Percentiles rank a stretch among this genome's conserved stretches.
Conservation (phyloP, 1,140 invertebrate species). For the Scaptomyza hsui region DNA sequence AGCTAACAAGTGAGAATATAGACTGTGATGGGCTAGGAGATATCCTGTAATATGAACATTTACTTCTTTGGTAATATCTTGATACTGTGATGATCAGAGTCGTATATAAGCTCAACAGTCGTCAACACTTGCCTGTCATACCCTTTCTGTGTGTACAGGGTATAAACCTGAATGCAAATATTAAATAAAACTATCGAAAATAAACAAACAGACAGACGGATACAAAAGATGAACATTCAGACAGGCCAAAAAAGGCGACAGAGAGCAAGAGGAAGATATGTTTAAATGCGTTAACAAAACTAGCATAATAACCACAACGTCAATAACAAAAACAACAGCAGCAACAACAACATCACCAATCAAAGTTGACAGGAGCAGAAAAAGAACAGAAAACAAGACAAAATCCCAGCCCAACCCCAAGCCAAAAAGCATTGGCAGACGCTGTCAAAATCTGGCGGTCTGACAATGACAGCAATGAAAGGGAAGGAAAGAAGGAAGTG, state of each 20-base stretch:
- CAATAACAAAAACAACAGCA: constrained; percentile 6
- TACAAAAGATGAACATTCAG: constrained; percentile 12
- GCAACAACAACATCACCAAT: neutral
- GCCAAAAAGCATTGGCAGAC: constrained; percentile 46
- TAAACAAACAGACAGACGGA: constrained; percentile 14
- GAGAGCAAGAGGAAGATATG: neutral
- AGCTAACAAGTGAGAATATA: constrained; percentile 3
- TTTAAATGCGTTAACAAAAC: constrained; percentile 60
- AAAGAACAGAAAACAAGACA: neutral
- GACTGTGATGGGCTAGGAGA: neutral
- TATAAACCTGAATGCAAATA: constrained; percentile 12
- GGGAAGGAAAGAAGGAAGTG: neutral
- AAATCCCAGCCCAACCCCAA: constrained; percentile 26
- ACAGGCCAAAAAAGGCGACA: neutral
- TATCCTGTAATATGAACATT: constrained; percentile 8
- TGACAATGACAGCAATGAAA: constrained; percentile 49
- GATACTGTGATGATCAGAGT: too few relatives aligned
- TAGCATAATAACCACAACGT: constrained; percentile 29
- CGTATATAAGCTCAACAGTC: neutral
- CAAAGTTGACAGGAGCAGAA: constrained; percentile 1
- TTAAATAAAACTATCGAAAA: constrained; percentile 34
- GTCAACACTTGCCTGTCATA: neutral
- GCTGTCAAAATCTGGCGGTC: constrained; percentile 71
- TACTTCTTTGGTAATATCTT: too few relatives aligned
- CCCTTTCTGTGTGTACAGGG: neutral